Conservation (phyloP, 2,113 vertebrate species). For the Lepus europaeus region DNA sequence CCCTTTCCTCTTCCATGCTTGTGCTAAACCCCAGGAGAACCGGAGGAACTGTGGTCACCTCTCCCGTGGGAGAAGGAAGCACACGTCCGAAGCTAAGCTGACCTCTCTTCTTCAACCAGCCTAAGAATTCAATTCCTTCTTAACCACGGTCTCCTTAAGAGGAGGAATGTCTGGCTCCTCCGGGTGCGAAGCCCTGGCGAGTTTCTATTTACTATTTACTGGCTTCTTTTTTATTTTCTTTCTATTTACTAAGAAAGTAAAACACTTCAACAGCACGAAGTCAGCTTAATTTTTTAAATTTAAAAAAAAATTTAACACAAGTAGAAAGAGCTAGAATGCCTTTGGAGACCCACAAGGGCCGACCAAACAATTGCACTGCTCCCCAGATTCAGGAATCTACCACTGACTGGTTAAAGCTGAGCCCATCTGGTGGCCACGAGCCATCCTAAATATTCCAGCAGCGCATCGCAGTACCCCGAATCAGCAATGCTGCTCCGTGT, state of each 20-base stretch:
- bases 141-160: constrained; percentile 6
- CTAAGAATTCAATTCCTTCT: neutral
- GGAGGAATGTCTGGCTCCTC: neutral
- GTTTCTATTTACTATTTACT: neutral
- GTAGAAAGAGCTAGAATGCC: neutral
- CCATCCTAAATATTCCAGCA: neutral
- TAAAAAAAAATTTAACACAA: too few relatives aligned
- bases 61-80: neutral
- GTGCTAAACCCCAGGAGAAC: neutral
- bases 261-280: neutral
- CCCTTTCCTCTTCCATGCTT: neutral
- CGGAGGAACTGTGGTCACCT: neutral
- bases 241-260: constrained; percentile 8
- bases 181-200: neutral
- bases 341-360: neutral
- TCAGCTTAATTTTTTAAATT: neutral
- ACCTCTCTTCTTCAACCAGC: neutral
- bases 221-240: neutral
- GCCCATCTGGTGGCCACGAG: neutral
- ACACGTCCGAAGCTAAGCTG: neutral
- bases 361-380: neutral
- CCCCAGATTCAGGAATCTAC: neutral
- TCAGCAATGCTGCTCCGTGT: neutral
- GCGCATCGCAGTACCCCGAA: neutral
- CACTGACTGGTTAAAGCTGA: constrained; percentile 14